Evolutionary conservation across 2,113 vertebrate species (phyloP).

Genomic region (Lepus europaeus): DNA sequence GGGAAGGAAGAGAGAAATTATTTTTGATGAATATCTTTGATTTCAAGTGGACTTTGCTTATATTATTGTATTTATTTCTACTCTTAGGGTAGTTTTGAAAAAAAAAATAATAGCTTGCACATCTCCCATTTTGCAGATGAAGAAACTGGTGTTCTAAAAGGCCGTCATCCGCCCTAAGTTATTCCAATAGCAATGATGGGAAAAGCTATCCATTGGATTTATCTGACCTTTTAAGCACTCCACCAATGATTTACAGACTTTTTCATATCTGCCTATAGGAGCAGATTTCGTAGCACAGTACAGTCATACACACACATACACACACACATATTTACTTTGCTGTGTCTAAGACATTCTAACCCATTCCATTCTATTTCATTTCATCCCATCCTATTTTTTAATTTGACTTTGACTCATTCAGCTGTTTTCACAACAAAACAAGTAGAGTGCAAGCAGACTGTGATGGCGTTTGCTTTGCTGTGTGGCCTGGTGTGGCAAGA

Average conservation of each 20-base stretch:
- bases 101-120: neutral
- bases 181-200: neutral
- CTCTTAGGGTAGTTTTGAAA: neutral
- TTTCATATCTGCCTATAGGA: neutral
- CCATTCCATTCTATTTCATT: neutral
- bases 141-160: neutral
- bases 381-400: neutral
- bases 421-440: neutral
- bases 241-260: constrained; percentile 9
- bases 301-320: neutral
- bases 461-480: neutral
- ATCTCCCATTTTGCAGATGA: neutral
- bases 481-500: neutral
- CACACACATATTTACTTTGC: neutral
- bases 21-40: neutral
- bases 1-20: neutral
- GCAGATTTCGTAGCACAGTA: neutral
- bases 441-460: neutral
- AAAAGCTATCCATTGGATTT: neutral
- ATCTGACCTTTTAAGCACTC: neutral
- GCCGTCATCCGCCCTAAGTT: neutral
- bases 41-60: neutral
- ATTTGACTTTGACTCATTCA: neutral
- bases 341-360: neutral
- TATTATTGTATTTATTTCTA: constrained; percentile 34